These are phyloP conservation scores for Aporrectodea caliginosa DNA, from an alignment of 1,140 invertebrate genomes.

Conservation along the genomic window DNA sequence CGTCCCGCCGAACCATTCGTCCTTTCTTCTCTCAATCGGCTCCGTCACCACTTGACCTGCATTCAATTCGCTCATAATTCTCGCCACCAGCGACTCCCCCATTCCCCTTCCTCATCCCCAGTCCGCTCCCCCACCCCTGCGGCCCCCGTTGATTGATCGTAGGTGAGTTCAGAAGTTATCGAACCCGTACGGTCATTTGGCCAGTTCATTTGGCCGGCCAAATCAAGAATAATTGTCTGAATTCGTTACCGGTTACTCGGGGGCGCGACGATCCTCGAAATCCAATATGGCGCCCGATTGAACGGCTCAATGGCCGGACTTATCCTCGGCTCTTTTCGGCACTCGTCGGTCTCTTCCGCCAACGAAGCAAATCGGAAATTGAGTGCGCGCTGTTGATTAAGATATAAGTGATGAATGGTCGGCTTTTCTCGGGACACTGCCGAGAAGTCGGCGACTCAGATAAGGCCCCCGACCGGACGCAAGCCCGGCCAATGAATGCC, in stretches of 20 bases:
- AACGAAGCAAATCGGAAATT: background rate
- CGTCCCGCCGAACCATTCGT: too few species aligned
- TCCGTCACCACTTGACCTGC: background rate
- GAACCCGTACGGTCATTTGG: background rate
- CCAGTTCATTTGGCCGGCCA: background rate
- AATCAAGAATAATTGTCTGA: background rate
- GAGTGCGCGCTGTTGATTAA: background rate
- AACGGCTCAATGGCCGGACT: background rate
- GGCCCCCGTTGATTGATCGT: background rate
- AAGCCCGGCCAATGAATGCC: background rate
- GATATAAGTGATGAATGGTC: background rate
- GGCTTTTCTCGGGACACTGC: background rate
- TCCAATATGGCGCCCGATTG: background rate
- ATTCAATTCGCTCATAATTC: background rate
- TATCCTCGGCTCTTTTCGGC: background rate
- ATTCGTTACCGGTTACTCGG: background rate
- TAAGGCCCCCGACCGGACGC: background rate
- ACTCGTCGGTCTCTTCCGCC: background rate
- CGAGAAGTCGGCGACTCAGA: background rate
- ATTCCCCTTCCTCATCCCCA: background rate
- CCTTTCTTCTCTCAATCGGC: background rate
- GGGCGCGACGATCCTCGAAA: background rate
- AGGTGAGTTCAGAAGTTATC: background rate
- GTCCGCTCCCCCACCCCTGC: too few species aligned
- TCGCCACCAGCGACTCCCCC: background rate